These are phyloP conservation scores for Sitta europaea DNA, from an alignment of 2,113 vertebrate genomes.

Conservation along the genomic window DNA sequence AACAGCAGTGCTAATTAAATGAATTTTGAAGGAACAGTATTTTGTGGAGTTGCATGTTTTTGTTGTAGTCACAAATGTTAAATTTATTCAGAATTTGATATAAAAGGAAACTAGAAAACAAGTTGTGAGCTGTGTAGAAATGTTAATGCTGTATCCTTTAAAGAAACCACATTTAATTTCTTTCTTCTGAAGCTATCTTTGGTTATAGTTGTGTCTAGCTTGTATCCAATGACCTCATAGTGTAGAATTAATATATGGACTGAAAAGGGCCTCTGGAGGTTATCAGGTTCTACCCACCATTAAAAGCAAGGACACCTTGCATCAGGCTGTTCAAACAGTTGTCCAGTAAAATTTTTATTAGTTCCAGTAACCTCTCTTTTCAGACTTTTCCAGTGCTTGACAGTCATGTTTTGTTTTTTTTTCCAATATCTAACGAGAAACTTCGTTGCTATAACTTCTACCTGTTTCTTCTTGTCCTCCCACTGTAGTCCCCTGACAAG, in stretches of 20 bases:
- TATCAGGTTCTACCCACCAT: background rate
- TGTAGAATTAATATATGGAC: background rate
- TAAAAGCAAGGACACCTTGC: background rate
- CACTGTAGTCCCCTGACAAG: background rate
- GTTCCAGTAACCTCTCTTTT: background rate
- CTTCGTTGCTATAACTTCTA: background rate
- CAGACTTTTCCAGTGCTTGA: background rate
- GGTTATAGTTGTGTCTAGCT: background rate
- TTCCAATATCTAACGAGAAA: background rate
- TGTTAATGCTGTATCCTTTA: background rate
- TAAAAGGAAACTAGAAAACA: background rate
- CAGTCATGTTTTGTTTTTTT: background rate
- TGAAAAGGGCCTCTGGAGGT: background rate
- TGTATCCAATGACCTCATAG: background rate
- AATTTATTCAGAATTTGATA: background rate
- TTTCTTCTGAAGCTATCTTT: background rate
- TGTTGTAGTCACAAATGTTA: background rate
- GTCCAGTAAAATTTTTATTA: background rate
- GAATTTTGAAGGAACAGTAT: background rate
- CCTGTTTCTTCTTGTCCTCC: background rate
- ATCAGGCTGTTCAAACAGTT: background rate
- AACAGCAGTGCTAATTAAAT: background rate
- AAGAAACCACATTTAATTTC: background rate
- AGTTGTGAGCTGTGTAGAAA: background rate
- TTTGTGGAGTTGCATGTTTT: background rate